Conservation (phyloP, 2,888 invertebrate genomes). For the Biston betularia region DNA sequence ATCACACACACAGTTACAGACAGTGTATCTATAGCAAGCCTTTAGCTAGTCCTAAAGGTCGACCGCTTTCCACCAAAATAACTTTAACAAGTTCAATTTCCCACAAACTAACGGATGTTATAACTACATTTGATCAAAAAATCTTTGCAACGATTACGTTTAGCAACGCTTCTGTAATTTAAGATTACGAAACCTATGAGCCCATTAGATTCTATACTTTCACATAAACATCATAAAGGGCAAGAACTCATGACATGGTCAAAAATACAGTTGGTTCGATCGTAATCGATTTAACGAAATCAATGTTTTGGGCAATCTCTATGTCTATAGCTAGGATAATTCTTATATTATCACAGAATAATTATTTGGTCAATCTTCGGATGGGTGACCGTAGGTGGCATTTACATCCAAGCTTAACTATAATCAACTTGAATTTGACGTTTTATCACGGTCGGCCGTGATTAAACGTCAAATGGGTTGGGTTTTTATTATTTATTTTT, state of each 20-base stretch:
- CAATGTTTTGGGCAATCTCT: constrained; percentile 2
- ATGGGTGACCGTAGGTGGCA: no score
- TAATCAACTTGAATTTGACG: no score
- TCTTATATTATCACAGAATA: no score
- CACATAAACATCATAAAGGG: constrained; percentile 17
- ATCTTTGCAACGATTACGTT: constrained; percentile 12
- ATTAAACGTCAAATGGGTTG: no score
- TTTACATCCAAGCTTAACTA: no score
- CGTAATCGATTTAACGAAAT: constrained; percentile 15
- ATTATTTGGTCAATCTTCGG: no score
- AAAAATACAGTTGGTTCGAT: background rate
- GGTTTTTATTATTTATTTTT: no score
- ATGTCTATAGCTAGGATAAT: background rate
- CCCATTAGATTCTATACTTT: constrained; percentile 15
- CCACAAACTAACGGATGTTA: constrained; percentile 8
- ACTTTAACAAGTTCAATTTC: background rate
- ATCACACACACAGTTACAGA: no score
- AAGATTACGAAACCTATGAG: constrained; percentile 4
- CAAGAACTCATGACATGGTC: constrained; percentile 12
- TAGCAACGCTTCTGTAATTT: constrained; percentile 12
- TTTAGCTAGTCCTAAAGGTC: no score
- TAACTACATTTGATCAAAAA: background rate
- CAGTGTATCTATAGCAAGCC: no score
- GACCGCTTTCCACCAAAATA: no score
- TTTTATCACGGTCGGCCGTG: no score